Conservation (phyloP, 1,140 invertebrate genomes). For the Cardiocondyla obscurior region DNA sequence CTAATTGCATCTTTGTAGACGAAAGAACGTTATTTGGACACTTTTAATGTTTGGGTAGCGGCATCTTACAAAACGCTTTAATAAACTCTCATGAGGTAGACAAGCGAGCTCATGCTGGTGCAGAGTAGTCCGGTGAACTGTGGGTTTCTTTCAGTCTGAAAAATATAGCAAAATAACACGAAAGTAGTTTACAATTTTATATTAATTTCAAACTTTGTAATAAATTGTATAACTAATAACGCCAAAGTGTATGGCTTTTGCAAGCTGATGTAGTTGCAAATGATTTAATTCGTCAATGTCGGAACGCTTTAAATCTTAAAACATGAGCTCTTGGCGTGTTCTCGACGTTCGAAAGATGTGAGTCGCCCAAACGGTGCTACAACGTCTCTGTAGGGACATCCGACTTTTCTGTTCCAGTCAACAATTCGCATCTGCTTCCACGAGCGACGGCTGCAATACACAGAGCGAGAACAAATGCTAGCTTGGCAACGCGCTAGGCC, state of each 20-base stretch:
- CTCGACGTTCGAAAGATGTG: slow-evolving; percentile 71
- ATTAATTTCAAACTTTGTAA: not conserved
- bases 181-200: not conserved
- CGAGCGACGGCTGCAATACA: slow-evolving; percentile 97
- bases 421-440: slow-evolving; percentile 97
- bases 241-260: not conserved
- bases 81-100: slow-evolving; percentile 28
- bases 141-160: not conserved
- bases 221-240: not conserved
- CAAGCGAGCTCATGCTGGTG: slow-evolving; percentile 60
- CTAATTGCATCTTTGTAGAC: not conserved
- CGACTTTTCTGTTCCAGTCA: slow-evolving; percentile 87
- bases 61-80: slow-evolving; percentile 71
- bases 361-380: slow-evolving; percentile 73
- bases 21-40: not conserved
- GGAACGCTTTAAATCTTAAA: not conserved
- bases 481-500: slow-evolving; percentile 95
- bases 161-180: not conserved
- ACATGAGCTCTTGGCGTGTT: slow-evolving; percentile 52
- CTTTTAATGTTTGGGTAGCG: slow-evolving; percentile 70
- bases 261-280: not conserved
- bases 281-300: not conserved
- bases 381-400: slow-evolving; percentile 72
- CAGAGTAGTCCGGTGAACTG: not conserved
- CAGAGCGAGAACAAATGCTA: slow-evolving; percentile 96